Evolutionary conservation across 2,888 invertebrate genomes (phyloP), one percentile per base, ranked within the genome.

Genomic region (Cephus pygmeus): DNA sequence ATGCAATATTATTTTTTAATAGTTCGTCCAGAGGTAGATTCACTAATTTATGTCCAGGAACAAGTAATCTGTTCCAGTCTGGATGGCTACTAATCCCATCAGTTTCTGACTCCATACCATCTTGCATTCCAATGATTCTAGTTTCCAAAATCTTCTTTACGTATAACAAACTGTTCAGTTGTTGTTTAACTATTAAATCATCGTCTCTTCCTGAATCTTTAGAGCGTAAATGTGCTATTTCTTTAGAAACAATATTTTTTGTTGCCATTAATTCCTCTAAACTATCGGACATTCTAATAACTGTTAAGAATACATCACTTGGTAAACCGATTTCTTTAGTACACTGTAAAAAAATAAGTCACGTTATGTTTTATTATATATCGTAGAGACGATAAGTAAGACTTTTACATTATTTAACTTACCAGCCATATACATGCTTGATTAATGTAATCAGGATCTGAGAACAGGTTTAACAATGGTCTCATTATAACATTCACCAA

Each of bases 381-480:
- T 11, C 1, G 79, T 73, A 79, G 15, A 33, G n/a, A 73, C 34
- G 30, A 76, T 79, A n/a, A 71, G 73, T 30, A 34, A 71, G 23
- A 56, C 56, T 56, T 56, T 56, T 23, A 23, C 23, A 23, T 56
- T 56, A 9, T 2, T 73, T 69, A 69, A 93, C 95, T 94, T 91
- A 97, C 97, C 94, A 96, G 94, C 95, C 96, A 97, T 87, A 97
- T 94, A 88, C 98, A 96, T 81, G 95, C 94, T 92, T 97, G 96
- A 92, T 98, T 98, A 84, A 98, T 95, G 90, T 96, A 97, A 93
- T 98, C 97, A 76, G 98, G 98, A 92, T 98, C 97, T 73, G 97
- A 95, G 80, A 97, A 91, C 83, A 96, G 92, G 87, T 95, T 94
- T 75, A 97, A 92, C 69, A 96, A 92, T 0, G 97, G 96, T 77